Evolutionary conservation across 2,888 invertebrate species (phyloP).

Genomic region (Pachycephus smyrnensis): DNA sequence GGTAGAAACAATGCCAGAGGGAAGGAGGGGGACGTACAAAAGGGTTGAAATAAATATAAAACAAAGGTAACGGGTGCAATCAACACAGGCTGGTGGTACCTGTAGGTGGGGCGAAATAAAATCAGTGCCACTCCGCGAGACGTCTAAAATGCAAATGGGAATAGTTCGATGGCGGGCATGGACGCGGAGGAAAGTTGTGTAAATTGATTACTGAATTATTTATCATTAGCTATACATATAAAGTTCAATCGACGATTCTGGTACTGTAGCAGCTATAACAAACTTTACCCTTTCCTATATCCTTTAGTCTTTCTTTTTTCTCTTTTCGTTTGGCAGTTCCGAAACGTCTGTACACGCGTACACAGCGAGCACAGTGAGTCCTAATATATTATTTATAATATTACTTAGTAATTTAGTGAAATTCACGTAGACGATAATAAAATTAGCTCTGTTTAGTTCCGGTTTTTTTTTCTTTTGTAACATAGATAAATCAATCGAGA

Average conservation of each 20-base stretch:
- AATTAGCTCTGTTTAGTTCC: neutral
- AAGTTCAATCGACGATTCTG: neutral
- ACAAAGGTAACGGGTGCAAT: neutral
- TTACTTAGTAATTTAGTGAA: neutral
- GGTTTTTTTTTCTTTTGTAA: neutral
- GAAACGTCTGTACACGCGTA: neutral
- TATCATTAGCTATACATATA: slow-evolving; percentile 33
- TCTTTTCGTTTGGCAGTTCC: neutral
- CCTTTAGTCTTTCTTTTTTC: neutral
- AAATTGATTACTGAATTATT: slow-evolving; percentile 60
- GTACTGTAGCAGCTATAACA: neutral
- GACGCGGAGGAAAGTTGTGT: slow-evolving; percentile 43
- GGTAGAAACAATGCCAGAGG: slow-evolving; percentile 21
- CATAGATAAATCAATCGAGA: neutral
- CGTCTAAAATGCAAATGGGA: slow-evolving; percentile 48
- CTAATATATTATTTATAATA: neutral
- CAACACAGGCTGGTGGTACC: neutral
- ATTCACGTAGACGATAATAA: neutral
- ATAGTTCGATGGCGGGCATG: slow-evolving; percentile 33
- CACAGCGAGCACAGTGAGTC: neutral
- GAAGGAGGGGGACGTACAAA: slow-evolving; percentile 8
- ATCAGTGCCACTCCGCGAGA: slow-evolving; percentile 43
- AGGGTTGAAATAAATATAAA: slow-evolving; percentile 6
- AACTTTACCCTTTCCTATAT: neutral
- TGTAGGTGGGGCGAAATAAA: slow-evolving; percentile 42